Evolutionary conservation across 2,113 vertebrate species (phyloP).

Genomic region (Otis tarda): DNA sequence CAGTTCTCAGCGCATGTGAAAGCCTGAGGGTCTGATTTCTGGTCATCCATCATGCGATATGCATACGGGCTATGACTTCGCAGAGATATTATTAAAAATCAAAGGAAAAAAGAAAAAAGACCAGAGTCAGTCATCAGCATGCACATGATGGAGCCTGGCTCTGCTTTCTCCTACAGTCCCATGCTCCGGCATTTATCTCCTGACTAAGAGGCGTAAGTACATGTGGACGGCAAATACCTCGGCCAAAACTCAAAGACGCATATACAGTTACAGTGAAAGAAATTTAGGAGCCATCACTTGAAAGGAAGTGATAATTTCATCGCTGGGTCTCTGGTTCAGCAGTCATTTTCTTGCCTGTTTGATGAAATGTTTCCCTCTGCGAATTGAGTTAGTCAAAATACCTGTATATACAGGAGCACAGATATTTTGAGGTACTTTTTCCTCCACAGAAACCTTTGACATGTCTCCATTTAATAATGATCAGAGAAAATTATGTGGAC

Average conservation of each 20-base stretch:
- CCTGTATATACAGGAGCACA: not conserved
- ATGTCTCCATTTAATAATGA: not conserved
- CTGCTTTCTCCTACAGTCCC: not conserved
- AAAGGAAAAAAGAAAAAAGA: no score
- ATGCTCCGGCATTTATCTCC: not conserved
- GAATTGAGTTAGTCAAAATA: not conserved
- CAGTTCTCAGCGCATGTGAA: not conserved
- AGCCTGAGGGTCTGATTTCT: not conserved
- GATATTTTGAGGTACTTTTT: not conserved
- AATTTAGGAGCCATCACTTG: not conserved
- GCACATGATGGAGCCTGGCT: not conserved
- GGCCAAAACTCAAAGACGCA: not conserved
- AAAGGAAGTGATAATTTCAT: not conserved
- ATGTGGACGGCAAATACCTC: accelerated
- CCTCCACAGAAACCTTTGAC: not conserved
- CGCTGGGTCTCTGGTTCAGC: not conserved
- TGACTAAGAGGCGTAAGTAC: not conserved
- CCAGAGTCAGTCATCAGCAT: accelerated
- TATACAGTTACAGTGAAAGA: not conserved
- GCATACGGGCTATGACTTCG: not conserved
- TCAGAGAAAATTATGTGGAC: not conserved
- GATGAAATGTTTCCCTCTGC: not conserved
- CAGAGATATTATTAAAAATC: not conserved
- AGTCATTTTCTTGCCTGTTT: not conserved
- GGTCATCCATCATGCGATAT: not conserved